These are phyloP conservation scores for Taxidea taxus DNA, from an alignment of 2,113 vertebrate species.

Conservation along the genomic window DNA sequence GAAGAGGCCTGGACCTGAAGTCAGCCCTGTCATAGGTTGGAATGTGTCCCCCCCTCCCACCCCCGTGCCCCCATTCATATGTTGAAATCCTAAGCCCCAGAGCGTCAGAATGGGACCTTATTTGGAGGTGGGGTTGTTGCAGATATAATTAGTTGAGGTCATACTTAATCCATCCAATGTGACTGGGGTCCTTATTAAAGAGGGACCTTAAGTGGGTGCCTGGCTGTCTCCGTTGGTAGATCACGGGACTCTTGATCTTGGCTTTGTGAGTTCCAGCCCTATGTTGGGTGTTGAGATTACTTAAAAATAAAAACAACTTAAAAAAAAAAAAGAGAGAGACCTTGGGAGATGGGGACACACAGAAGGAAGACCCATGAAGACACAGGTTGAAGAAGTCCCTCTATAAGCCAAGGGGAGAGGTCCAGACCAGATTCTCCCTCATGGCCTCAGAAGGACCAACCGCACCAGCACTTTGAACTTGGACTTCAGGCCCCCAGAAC, in stretches of 20 bases:
- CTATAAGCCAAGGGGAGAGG: not conserved
- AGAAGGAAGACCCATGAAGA: accelerated
- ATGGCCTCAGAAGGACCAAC: accelerated
- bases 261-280: not conserved
- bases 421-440: not conserved
- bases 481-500: not conserved
- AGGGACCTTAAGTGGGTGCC: accelerated
- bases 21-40: accelerated
- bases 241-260: not conserved
- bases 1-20: not conserved
- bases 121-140: not conserved
- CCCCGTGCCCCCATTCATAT: accelerated
- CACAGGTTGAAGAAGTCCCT: accelerated
- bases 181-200: not conserved
- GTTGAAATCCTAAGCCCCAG: too few relatives aligned
- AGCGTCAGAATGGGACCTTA: not conserved
- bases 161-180: accelerated
- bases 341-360: accelerated
- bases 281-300: not conserved
- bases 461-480: not conserved
- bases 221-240: not conserved
- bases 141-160: too few relatives aligned
- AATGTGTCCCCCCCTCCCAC: accelerated
- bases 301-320: not conserved
- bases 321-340: too few relatives aligned